Evolutionary conservation across 2,888 invertebrate genomes (phyloP).

Genomic region (Platycheirus albimanus): DNA sequence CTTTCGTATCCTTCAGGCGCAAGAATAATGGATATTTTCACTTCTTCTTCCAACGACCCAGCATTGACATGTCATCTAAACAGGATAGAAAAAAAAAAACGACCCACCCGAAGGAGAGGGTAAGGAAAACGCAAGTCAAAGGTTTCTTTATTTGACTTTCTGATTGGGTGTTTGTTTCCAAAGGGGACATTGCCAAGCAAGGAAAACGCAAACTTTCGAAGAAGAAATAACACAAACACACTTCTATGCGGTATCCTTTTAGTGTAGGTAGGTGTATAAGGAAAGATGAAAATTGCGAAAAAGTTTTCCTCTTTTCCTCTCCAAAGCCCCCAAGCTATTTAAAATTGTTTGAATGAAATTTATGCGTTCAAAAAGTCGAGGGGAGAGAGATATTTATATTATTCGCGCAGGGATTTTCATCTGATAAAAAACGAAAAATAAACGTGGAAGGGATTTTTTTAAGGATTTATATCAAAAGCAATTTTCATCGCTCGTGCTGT

Average conservation of each 20-base stretch:
- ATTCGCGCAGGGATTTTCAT: slow-evolving; percentile 70
- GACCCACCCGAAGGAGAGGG: slow-evolving; percentile 31
- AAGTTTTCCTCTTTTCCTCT: slow-evolving; percentile 47
- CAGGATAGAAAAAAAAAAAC: slow-evolving; percentile 13
- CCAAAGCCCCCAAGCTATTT: slow-evolving; percentile 21
- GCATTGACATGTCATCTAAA: slow-evolving; percentile 57
- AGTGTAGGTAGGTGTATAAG: slow-evolving; percentile 41
- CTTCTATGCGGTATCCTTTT: slow-evolving; percentile 20
- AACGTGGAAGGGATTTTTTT: slow-evolving; percentile 55
- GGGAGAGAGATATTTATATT: slow-evolving; percentile 32
- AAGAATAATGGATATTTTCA: slow-evolving; percentile 63
- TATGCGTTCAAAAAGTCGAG: slow-evolving; percentile 54
- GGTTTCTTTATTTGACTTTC: slow-evolving; percentile 74
- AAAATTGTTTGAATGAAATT: slow-evolving; percentile 64
- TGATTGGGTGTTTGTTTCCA: slow-evolving; percentile 72
- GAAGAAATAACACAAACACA: slow-evolving; percentile 41
- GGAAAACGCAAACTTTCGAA: slow-evolving; percentile 24
- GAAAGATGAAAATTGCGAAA: slow-evolving; percentile 62
- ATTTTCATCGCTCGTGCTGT: slow-evolving; percentile 73
- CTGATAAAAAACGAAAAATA: slow-evolving; percentile 44
- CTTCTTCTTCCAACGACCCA: slow-evolving; percentile 54
- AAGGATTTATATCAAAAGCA: slow-evolving; percentile 67
- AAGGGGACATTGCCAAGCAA: slow-evolving; percentile 38
- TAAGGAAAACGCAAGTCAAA: slow-evolving; percentile 71
- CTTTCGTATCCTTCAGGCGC: slow-evolving; percentile 45